Evolutionary conservation across 2,888 invertebrate genomes (phyloP).

Genomic region (Tenodera sinensis): DNA sequence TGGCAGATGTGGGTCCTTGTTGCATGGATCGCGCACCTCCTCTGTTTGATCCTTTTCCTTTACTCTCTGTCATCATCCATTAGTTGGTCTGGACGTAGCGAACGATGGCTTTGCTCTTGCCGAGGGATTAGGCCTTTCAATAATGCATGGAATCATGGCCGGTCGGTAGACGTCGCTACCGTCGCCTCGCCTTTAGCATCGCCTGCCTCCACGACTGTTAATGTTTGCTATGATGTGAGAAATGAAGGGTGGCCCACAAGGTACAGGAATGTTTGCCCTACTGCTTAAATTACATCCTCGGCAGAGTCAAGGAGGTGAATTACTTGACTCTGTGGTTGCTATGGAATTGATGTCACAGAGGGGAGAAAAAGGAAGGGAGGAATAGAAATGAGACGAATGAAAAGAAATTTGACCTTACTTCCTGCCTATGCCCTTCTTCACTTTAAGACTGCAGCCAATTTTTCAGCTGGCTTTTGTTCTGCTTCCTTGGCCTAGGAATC

Average conservation of each 20-base stretch:
- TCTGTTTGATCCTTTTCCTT: slow-evolving; percentile 26
- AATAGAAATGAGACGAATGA: background rate
- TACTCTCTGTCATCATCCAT: slow-evolving; percentile 24
- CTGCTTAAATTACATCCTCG: slow-evolving; percentile 15
- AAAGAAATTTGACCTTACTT: background rate
- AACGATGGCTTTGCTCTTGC: slow-evolving; percentile 16
- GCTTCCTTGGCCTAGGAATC: background rate
- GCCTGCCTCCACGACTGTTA: background rate
- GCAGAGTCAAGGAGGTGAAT: background rate
- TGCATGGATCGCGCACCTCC: background rate
- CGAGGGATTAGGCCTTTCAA: slow-evolving; percentile 24
- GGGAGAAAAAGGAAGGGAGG: background rate
- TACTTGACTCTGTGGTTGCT: background rate
- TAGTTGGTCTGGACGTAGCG: slow-evolving; percentile 20
- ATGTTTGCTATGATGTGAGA: slow-evolving; percentile 15
- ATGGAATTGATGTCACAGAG: background rate
- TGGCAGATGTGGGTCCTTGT: background rate
- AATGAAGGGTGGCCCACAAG: background rate
- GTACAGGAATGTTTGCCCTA: background rate
- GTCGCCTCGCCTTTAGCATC: background rate
- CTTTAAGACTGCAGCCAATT: background rate
- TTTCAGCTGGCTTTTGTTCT: background rate
- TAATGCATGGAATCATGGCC: slow-evolving; percentile 26
- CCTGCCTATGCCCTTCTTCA: background rate
- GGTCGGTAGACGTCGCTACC: background rate